These are phyloP conservation scores for Elysia chlorotica DNA, from an alignment of 1,140 invertebrate genomes.

Conservation along the genomic window DNA sequence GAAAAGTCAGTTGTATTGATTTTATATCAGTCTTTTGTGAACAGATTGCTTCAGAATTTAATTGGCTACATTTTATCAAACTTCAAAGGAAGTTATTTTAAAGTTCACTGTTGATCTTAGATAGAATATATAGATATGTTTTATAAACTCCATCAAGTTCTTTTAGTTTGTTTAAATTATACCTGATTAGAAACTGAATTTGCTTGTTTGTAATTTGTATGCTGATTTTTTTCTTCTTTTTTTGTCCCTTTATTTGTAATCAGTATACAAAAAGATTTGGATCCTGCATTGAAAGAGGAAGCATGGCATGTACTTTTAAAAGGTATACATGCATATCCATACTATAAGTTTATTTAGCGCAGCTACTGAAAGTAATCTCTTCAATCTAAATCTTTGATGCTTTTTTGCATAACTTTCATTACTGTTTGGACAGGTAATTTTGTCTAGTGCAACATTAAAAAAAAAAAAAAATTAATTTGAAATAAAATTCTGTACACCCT, in stretches of 20 bases:
- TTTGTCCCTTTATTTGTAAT: conserved; percentile 31
- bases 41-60: neutral
- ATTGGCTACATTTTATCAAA: neutral
- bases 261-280: conserved; percentile 46
- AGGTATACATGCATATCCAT: conserved; percentile 31
- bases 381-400: neutral
- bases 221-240: conserved; percentile 2
- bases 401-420: neutral
- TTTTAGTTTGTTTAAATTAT: neutral
- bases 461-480: no score
- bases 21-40: neutral
- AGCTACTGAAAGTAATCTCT: neutral
- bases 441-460: no score
- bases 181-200: neutral
- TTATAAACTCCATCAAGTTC: neutral
- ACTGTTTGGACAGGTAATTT: neutral
- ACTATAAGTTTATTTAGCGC: neutral
- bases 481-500: neutral
- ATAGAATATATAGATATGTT: conserved; percentile 16
- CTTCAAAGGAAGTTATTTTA: neutral
- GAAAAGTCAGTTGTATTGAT: neutral
- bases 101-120: conserved; percentile 25
- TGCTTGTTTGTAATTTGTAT: neutral
- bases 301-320: conserved; percentile 50
- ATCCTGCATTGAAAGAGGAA: conserved; percentile 50